Evolutionary conservation across 2,797 vertebrate species (phyloP).

Genomic region (Amphiprion clarkii): DNA sequence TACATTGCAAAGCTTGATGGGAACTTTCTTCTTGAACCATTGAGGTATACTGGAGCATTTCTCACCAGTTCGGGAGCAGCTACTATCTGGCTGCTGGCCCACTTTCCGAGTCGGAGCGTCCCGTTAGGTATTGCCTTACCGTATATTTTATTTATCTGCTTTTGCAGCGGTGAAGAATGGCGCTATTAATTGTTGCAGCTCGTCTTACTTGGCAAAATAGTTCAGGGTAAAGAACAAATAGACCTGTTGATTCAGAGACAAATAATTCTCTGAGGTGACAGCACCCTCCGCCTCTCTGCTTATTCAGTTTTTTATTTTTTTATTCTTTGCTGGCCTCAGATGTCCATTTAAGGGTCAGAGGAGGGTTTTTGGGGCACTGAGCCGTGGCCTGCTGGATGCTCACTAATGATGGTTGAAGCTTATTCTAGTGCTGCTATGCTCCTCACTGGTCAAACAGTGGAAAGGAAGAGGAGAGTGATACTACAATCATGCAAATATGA

Average conservation of each 20-base stretch:
- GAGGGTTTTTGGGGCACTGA: slow-evolving; percentile 54
- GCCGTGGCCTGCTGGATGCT: slow-evolving; percentile 37
- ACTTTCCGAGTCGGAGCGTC: slow-evolving; percentile 36
- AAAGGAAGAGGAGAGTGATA: slow-evolving; percentile 13
- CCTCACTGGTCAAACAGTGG: slow-evolving; percentile 22
- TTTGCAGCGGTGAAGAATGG: slow-evolving; percentile 62
- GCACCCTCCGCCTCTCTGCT: slow-evolving; percentile 43
- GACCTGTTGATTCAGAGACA: slow-evolving; percentile 60
- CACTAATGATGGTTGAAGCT: slow-evolving; percentile 55
- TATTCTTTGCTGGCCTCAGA: slow-evolving; percentile 44
- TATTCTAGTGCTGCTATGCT: slow-evolving; percentile 39
- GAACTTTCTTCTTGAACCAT: slow-evolving; percentile 51
- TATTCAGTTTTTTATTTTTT: slow-evolving; percentile 38
- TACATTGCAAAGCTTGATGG: slow-evolving; percentile 37
- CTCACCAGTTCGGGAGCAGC: slow-evolving; percentile 41
- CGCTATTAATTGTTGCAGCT: slow-evolving; percentile 53
- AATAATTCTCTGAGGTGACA: slow-evolving; percentile 59
- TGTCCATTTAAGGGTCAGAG: slow-evolving; percentile 57
- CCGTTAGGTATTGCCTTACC: slow-evolving; percentile 50
- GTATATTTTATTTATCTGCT: slow-evolving; percentile 72
- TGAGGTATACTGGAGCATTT: slow-evolving; percentile 57
- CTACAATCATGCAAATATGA: slow-evolving; percentile 4
- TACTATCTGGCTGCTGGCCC: slow-evolving; percentile 50
- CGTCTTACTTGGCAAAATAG: slow-evolving; percentile 41
- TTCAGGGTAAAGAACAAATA: slow-evolving; percentile 48